These are phyloP conservation scores for Chloropsis cyanopogon DNA, from an alignment of 2,113 vertebrate genomes.

Conservation along the genomic window DNA sequence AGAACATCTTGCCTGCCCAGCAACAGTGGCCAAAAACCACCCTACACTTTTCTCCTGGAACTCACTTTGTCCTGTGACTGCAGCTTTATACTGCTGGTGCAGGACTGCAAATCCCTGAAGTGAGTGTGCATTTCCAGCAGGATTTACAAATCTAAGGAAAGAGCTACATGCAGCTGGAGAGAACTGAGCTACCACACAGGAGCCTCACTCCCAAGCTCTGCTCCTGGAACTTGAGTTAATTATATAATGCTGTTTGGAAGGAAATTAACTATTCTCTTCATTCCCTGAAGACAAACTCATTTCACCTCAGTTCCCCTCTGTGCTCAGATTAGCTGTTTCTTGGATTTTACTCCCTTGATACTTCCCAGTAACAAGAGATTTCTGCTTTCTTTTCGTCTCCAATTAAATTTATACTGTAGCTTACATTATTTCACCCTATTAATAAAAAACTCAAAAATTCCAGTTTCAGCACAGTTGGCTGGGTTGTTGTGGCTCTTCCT, in stretches of 20 bases:
- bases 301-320: background rate
- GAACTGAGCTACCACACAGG: background rate
- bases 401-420: background rate
- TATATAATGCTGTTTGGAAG: background rate
- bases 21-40: background rate
- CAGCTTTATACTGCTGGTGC: background rate
- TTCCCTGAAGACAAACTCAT: conserved; percentile 24
- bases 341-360: conserved; percentile 5
- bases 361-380: background rate
- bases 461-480: background rate
- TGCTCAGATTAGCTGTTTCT: conserved; percentile 27
- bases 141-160: background rate
- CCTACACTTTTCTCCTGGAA: background rate
- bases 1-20: background rate
- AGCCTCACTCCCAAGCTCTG: background rate
- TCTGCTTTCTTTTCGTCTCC: background rate
- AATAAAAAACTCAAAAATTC: background rate
- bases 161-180: background rate
- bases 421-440: background rate
- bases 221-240: background rate
- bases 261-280: conserved; percentile 2
- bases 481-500: background rate
- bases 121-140: background rate
- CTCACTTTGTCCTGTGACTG: background rate
- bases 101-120: background rate